Base-by-base conservation (phyloP, 2,113 vertebrate species). In the Cyanocitta stelleri region DNA sequence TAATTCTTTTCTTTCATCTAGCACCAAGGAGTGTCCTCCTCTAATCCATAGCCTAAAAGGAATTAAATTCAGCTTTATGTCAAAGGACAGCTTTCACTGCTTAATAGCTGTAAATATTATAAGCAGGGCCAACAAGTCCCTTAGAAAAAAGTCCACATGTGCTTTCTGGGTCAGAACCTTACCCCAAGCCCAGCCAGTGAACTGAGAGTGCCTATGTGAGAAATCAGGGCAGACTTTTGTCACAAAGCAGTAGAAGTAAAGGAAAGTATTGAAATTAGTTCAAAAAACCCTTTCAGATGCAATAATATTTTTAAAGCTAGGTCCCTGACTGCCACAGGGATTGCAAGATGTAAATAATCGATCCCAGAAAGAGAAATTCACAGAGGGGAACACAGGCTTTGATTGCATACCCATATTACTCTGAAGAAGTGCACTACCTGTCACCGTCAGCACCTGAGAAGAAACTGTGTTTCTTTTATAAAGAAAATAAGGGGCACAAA, bases 131-230 rank as follows among this genome's bases (percentile, higher is more conserved):
- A 54, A 20, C 14, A 62, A 54, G 5, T 11, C 11, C 33, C 19
- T 75, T 44, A 52, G 39, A 27, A 79, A 72, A 49, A 48, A 43
- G 18, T 20, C 15, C 19, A 18, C 11, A 5, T 41, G 8, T 85
- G 27, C n/a, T 82, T 87, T 79, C 74, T 90, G 35, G 21, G 7
- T 49, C 21, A 81, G 63, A 62, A 75, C 23, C 11, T 74, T 76
- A 63, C 7, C 21, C 27, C 1, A 4, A 72, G 17, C 9, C 41
- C 55, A 24, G 10, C 5, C 2, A 0, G 5, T 58, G 37, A 82
- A 52, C 4, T 72, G 33, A 41, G 21, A 44, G 16, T 22, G 29
- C 37, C 32, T 35, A 1, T 1, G 0, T 22, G 13, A 13, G 13
- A 68, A 75, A 35, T 59, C 35, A 26, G 22, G 13, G 44, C 24